A percentile compares a stretch with the other conserved stretches of the same genome.
phyloP scores from a whole-genome alignment of 2,113 vertebrate genomes.

The Micromys minutus region DNA sequence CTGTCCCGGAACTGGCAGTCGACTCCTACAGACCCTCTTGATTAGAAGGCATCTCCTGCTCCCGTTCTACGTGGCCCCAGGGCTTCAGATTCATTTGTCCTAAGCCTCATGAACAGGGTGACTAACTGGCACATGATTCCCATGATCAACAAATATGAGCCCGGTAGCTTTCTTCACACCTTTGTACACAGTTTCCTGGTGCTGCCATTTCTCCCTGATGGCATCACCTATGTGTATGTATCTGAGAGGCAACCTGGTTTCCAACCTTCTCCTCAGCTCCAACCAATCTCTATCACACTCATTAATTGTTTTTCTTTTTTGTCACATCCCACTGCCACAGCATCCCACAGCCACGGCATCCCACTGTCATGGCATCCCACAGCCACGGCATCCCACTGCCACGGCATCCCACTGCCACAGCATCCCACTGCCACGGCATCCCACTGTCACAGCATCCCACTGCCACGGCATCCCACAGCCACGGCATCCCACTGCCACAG shows the following conservation, averaged over 20 bases:
- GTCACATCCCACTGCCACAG: not conserved
- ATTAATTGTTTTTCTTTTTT: not conserved
- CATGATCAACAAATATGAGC: not conserved
- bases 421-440: too few relatives aligned
- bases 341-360: too few relatives aligned
- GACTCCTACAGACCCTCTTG: not conserved
- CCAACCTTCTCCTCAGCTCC: too few relatives aligned
- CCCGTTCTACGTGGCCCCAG: not conserved
- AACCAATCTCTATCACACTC: not conserved
- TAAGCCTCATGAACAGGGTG: not conserved
- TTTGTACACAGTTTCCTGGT: not conserved
- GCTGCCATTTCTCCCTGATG: not conserved
- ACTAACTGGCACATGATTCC: not conserved
- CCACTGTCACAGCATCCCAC: too few relatives aligned
- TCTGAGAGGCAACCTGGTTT: not conserved
- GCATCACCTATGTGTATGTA: too few relatives aligned
- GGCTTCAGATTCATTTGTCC: not conserved
- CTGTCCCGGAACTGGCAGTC: not conserved
- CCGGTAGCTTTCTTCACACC: not conserved
- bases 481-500: too few relatives aligned
- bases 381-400: too few relatives aligned
- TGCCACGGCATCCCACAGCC: too few relatives aligned
- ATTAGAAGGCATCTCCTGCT: not conserved
- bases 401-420: too few relatives aligned
- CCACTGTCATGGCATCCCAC: too few relatives aligned